Evolutionary conservation across 2,113 vertebrate species (phyloP).

Genomic region (Ifrita kowaldi): DNA sequence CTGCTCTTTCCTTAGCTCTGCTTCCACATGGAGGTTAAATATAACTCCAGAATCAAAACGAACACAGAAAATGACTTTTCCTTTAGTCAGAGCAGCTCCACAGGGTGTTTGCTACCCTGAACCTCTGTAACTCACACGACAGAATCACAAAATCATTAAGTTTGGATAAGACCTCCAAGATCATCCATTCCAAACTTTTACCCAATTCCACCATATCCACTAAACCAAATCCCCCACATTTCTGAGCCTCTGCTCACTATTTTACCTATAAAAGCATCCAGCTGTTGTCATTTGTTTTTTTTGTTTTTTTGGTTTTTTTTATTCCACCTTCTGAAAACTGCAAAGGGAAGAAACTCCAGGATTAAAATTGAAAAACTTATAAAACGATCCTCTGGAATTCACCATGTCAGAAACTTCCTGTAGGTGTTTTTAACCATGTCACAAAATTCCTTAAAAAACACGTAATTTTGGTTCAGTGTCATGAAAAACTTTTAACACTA

Average conservation of each 20-base stretch:
- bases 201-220: not conserved
- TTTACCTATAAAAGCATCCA: not conserved
- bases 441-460: not conserved
- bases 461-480: not conserved
- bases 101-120: rapidly evolving
- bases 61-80: not conserved
- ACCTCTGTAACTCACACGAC: not conserved
- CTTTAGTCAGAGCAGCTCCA: not conserved
- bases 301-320: not conserved
- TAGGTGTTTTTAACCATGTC: not conserved
- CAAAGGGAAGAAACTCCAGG: not conserved
- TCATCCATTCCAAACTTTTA: not conserved
- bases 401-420: not conserved
- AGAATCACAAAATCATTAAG: not conserved
- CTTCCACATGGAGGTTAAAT: not conserved
- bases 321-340: not conserved
- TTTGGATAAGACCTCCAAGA: not conserved
- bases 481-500: not conserved
- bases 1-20: not conserved
- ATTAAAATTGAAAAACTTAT: not conserved
- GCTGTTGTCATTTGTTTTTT: not conserved
- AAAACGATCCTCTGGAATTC: not conserved
- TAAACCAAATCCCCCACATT: not conserved
- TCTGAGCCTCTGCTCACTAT: not conserved
- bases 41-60: not conserved